Evolutionary conservation across 1,140 invertebrate genomes (phyloP).

Genomic region (Pristionchus pacificus): DNA sequence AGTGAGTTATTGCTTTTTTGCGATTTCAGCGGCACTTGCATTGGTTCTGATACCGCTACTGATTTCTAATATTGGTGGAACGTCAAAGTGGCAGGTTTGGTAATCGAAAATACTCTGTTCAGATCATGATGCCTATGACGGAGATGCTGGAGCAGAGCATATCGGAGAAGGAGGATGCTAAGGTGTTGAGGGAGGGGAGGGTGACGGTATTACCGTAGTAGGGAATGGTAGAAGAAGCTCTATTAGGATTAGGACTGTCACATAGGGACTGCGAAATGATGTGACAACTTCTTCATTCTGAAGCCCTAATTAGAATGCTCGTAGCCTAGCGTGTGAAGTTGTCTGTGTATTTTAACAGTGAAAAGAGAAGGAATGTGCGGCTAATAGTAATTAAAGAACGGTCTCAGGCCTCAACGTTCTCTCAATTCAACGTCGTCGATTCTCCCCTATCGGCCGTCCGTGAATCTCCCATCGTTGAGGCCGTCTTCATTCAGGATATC

Average conservation of each 20-base stretch:
- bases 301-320: no score
- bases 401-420: no score
- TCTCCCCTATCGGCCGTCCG: slow-evolving; percentile 8
- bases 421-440: no score
- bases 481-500: slow-evolving; percentile 16
- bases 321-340: no score
- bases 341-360: not conserved
- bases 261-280: not conserved
- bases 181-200: not conserved
- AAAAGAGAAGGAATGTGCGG: not conserved
- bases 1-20: not conserved
- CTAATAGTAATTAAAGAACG: not conserved
- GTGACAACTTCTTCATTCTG: not conserved
- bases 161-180: not conserved
- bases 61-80: not conserved
- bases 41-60: no score
- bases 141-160: slow-evolving; percentile 20
- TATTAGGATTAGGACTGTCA: not conserved
- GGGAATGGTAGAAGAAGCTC: not conserved
- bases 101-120: not conserved
- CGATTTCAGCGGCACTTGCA: not conserved
- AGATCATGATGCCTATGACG: slow-evolving; percentile 17
- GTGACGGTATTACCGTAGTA: not conserved
- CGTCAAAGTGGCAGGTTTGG: not conserved
- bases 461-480: not conserved